Percentiles rank a stretch among this genome's conserved stretches.
phyloP scores from a whole-genome alignment of 2,888 invertebrate species.

The Eumerus sabulonum region DNA sequence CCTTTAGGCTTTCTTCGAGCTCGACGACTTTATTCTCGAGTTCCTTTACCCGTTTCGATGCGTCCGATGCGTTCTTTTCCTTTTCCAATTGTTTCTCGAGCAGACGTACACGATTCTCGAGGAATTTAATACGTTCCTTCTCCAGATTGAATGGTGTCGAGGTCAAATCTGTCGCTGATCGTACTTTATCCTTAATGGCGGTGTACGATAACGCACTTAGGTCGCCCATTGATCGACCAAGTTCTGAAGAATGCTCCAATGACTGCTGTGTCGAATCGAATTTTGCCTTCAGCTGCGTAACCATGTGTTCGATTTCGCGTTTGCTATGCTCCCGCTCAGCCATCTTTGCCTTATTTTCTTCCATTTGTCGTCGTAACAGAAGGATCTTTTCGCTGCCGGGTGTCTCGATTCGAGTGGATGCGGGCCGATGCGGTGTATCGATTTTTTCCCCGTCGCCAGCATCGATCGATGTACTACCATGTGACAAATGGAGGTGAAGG shows the following conservation, averaged over 20 bases:
- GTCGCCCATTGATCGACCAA: conserved; percentile 78
- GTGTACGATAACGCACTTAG: conserved; percentile 71
- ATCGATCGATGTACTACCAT: conserved; percentile 52
- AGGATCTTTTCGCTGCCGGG: conserved; percentile 80
- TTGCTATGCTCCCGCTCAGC: conserved; percentile 80
- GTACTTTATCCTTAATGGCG: conserved; percentile 73
- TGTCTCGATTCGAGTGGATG: conserved; percentile 71
- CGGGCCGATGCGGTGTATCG: conserved; percentile 39
- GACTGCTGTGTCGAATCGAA: conserved; percentile 80
- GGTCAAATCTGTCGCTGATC: conserved; percentile 76
- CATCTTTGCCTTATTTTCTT: conserved; percentile 80
- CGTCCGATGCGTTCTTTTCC: conserved; percentile 69
- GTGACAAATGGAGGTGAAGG: conserved; percentile 41
- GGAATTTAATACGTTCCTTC: conserved; percentile 74
- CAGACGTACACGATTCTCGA: conserved; percentile 77
- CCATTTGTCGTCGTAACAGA: conserved; percentile 80
- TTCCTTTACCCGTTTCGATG: conserved; percentile 68
- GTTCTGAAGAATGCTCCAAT: conserved; percentile 74
- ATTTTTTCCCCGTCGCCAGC: conserved; percentile 39
- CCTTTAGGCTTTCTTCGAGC: conserved; percentile 90
- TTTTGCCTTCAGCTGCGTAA: conserved; percentile 80
- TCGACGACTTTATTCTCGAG: conserved; percentile 82
- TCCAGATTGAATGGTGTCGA: conserved; percentile 73
- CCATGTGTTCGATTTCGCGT: conserved; percentile 80
- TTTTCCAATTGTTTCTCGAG: conserved; percentile 77